Percentiles rank a stretch among this genome's conserved stretches.
Evolutionary conservation across 2,888 invertebrate genomes (phyloP).

Genomic region (Pyrocoelia pectoralis): DNA sequence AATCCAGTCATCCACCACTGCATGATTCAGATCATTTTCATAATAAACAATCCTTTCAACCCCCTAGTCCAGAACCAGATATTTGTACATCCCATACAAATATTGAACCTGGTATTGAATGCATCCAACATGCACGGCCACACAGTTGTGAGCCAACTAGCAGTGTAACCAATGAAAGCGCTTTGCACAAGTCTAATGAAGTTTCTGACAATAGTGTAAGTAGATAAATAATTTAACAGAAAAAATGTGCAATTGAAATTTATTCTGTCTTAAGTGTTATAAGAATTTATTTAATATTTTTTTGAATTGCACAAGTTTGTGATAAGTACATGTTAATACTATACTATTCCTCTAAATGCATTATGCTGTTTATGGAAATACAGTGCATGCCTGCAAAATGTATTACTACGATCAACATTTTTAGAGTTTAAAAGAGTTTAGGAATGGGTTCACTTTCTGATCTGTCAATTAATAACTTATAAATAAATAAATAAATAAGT

Average conservation of each 20-base stretch:
- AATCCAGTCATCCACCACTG: neutral
- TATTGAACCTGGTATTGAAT: slow-evolving; percentile 21
- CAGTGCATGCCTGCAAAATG: no score
- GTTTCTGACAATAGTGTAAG: slow-evolving; percentile 51
- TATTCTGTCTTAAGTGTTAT: neutral
- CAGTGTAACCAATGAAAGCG: slow-evolving; percentile 51
- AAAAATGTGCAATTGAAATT: slow-evolving; percentile 34
- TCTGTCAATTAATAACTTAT: no score
- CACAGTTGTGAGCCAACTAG: slow-evolving; percentile 51
- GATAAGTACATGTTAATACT: no score
- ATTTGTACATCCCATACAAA: slow-evolving; percentile 13
- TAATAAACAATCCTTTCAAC: slow-evolving; percentile 10
- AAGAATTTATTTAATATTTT: no score
- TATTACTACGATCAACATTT: no score
- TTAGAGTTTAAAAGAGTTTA: no score
- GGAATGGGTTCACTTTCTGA: no score
- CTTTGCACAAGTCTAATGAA: slow-evolving; percentile 49
- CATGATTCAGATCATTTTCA: slow-evolving; percentile 1
- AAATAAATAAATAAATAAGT: no score
- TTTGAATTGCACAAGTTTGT: no score
- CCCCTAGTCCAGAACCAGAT: slow-evolving; percentile 16
- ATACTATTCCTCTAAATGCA: no score
- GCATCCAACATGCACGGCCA: slow-evolving; percentile 45
- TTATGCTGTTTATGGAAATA: no score
- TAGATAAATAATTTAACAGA: slow-evolving; percentile 36